These are phyloP conservation scores for Forbesichthys agassizii DNA, from an alignment of 2,113 vertebrate species.

Conservation along the genomic window DNA sequence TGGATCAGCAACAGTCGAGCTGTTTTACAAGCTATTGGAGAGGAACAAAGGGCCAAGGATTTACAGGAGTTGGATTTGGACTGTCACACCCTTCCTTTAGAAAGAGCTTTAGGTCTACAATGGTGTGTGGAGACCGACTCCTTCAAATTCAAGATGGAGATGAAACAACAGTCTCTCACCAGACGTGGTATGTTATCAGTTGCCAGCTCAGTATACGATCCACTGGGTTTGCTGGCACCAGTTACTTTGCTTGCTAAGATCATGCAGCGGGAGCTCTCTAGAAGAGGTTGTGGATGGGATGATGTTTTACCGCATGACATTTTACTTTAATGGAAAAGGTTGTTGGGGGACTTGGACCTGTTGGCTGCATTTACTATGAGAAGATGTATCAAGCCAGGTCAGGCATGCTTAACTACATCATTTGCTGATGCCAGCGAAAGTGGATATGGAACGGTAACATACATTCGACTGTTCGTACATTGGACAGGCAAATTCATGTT, in stretches of 20 bases:
- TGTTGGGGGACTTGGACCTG: background rate
- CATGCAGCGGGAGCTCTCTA: background rate
- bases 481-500: background rate
- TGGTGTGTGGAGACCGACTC: conserved; percentile 4
- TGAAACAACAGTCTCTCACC: background rate
- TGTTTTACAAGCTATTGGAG: background rate
- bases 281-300: conserved; percentile 11
- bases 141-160: background rate
- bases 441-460: background rate
- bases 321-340: background rate
- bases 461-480: background rate
- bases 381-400: conserved; percentile 1
- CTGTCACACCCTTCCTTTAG: background rate
- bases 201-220: conserved; percentile 17
- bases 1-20: conserved; percentile 12
- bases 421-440: background rate
- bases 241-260: conserved; percentile 10
- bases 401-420: background rate
- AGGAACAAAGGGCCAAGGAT: background rate
- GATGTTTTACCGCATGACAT: background rate
- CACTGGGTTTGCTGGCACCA: conserved; percentile 24
- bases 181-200: background rate
- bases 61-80: background rate
- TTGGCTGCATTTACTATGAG: background rate
- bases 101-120: background rate